Evolutionary conservation across 1,140 invertebrate genomes (phyloP).

Genomic region (Drosophila triauraria): DNA sequence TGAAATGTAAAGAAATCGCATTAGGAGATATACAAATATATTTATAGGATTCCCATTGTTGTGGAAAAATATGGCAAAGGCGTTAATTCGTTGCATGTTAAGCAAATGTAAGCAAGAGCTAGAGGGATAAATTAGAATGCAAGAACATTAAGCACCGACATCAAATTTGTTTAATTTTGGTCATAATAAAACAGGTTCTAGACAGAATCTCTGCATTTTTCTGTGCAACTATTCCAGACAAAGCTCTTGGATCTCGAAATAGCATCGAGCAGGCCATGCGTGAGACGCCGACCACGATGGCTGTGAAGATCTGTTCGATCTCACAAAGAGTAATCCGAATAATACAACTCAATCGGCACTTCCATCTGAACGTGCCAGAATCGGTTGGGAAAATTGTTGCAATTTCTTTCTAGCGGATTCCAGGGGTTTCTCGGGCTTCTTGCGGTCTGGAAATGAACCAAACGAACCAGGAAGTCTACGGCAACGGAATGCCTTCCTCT

Average conservation of each 20-base stretch:
- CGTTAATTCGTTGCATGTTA: not conserved
- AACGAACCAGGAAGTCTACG: not conserved
- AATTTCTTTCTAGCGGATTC: conserved; percentile 7
- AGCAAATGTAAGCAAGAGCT: not conserved
- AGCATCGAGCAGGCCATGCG: not conserved
- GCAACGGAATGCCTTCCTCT: not conserved
- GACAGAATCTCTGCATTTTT: not conserved
- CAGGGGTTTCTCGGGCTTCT: conserved; percentile 7
- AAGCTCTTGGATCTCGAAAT: not conserved
- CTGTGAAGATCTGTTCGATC: conserved; percentile 1
- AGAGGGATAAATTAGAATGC: not conserved
- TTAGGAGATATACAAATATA: conserved; percentile 10
- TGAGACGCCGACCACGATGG: not conserved
- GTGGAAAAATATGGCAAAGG: conserved; percentile 2
- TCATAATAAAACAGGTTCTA: not conserved
- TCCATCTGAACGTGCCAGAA: not conserved
- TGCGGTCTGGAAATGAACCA: conserved; percentile 9
- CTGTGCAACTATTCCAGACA: not conserved
- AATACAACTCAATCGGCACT: conserved; percentile 9
- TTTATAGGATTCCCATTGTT: conserved; percentile 1
- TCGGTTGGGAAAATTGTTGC: conserved; percentile 4
- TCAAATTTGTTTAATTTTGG: not conserved
- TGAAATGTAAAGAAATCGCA: conserved; percentile 20
- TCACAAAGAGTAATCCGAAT: conserved; percentile 5
- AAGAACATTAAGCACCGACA: not conserved